Base-by-base conservation (phyloP, 2,113 vertebrate genomes). In the Apaloderma vittatum region DNA sequence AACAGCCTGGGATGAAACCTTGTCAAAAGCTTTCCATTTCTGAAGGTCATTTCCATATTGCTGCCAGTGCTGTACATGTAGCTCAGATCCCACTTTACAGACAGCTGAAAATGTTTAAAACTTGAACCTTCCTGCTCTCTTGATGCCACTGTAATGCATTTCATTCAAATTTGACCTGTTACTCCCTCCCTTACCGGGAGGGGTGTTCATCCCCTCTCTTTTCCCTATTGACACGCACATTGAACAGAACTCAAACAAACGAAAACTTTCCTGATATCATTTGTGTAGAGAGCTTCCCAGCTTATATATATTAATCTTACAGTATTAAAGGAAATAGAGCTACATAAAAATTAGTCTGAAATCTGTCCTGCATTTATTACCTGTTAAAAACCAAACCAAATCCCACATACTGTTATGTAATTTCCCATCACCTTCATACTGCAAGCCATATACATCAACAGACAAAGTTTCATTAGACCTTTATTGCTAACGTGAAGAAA, bases 401-500 rank as follows among this genome's bases (percentile, higher is more conserved):
- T 43, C 55, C 71, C 67, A 68, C 54, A 46, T 29, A 57, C 19
- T 17, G 13, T 70, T 74, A 62, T 0, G 6, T 11, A 43, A 92
- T 48, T 94, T 86, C 68, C 76, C 6, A 0, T 73, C 75, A 80
- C 40, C 36, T 84, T 80, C 72, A 73, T 43, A 51, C 22, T 92
- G 27, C 26, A 46, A 93, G 16, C 32, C 34, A 87, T 19, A 72
- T 27, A 63, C 32, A 48, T 34, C 75, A 62, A 23, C 23, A 78
- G 52, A 78, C 32, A 82, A 86, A 70, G 37, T 66, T 96, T 80
- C 71, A 67, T 61, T 66, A 80, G 63, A 71, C 22, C 2, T 90
- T 91, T 86, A 95, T 75, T 87, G 86, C 86, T 96, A 37, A 76
- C 12, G 63, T 51, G 59, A 95, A 91, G 13, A 55, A 86, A 71